Evolutionary conservation across 2,797 vertebrate genomes (phyloP), one percentile per base, ranked within the genome.

Genomic region (Parauchenoglanis punctatus): DNA sequence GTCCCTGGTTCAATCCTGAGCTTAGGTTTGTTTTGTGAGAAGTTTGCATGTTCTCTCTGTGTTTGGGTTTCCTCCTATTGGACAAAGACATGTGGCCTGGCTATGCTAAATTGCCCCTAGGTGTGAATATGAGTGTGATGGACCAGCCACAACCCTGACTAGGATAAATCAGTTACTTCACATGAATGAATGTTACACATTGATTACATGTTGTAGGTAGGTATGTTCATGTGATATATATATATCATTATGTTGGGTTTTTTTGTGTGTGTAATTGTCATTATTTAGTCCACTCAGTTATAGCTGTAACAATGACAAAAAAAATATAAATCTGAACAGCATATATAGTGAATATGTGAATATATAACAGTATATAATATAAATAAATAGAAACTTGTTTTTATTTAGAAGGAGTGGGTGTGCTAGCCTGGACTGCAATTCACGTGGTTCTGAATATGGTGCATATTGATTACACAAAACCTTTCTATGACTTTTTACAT

Each of bases 211-310:
- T 18, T 54, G 12, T n/a, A 77, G 13, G 75, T 18, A 54, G 49
- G 46, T 13, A 28, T 76, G 49, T 54, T 54, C 0, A 28, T 7
- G 28, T 52, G 12, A 28, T 54, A 8, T 28, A 76, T 76, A 54
- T 76, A 76, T 76, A 54, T 76, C 28, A 49, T 75, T 25, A 76
- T 76, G 46, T 76, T 54, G 31, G 31, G 6, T 54, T 54, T 77
- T 54, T n/a, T 77, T 31, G n/a, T 28, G 46, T 76, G 8, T 52
- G 31, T 31, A 31, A 31, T 28, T 54, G 49, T 8, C 75, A 75
- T n/a, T 54, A 31, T 28, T 17, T 54, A 31, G 28, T 54, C 54
- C 13, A 54, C 49, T 77, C 7, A 17, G 7, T 15, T 63, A 31
- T 15, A 68, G 1, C 63, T 28, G n/a, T 28, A 31, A n/a, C 25